A percentile compares a stretch with the other conserved stretches of the same genome.
These are phyloP conservation scores for Xestia sexstrigata DNA, from an alignment of 2,888 invertebrate genomes.

Conservation along the genomic window DNA sequence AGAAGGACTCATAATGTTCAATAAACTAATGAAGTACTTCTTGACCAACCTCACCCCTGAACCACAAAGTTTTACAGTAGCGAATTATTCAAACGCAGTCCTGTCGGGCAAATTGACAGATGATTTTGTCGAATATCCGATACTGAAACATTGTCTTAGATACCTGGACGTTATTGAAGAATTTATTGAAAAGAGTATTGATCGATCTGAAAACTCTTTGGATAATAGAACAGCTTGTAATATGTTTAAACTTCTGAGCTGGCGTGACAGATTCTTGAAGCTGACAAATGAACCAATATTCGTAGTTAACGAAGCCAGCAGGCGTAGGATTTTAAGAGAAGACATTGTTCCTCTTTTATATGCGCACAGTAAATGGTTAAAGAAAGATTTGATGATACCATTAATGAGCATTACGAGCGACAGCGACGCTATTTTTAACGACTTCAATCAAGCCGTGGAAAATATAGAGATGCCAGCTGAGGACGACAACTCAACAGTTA, in stretches of 20 bases:
- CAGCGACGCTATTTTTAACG: constrained; percentile 60
- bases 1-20: constrained; percentile 86
- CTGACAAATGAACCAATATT: constrained; percentile 82
- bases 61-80: constrained; percentile 78
- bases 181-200: constrained; percentile 82
- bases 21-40: constrained; percentile 75
- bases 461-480: constrained; percentile 69
- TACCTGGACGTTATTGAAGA: constrained; percentile 86
- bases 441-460: constrained; percentile 68
- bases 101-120: constrained; percentile 83
- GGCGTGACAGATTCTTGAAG: constrained; percentile 88
- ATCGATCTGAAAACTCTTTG: constrained; percentile 71
- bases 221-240: constrained; percentile 81
- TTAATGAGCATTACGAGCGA: constrained; percentile 73
- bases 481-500: constrained; percentile 73
- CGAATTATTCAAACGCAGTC: constrained; percentile 88
- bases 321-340: constrained; percentile 82
- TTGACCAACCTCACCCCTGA: constrained; percentile 64
- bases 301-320: constrained; percentile 75
- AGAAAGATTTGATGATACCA: constrained; percentile 90
- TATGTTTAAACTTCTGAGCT: constrained; percentile 88
- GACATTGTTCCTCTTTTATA: constrained; percentile 91
- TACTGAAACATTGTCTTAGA: constrained; percentile 88
- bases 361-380: constrained; percentile 94
- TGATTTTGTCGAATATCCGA: constrained; percentile 88